A percentile compares a stretch with the other conserved stretches of the same genome.
phyloP scores from a whole-genome alignment of 2,113 vertebrate genomes.

The Tupaia tana region DNA sequence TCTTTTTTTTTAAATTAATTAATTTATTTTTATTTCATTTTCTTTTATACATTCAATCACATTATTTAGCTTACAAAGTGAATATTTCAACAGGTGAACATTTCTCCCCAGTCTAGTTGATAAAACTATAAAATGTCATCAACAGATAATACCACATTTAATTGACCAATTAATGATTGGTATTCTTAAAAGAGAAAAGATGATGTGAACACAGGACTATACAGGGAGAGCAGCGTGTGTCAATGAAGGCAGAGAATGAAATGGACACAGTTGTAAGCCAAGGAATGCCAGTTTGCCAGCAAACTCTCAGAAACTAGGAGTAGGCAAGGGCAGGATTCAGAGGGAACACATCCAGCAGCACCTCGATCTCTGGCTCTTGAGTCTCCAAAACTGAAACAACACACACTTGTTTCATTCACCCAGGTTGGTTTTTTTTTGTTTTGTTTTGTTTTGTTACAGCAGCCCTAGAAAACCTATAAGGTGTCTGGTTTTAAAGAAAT shows the following conservation, averaged over 20 bases:
- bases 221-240: background rate
- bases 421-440: background rate
- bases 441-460: background rate
- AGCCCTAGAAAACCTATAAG: background rate
- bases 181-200: background rate
- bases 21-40: too few relatives aligned
- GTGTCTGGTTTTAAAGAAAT: background rate
- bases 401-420: background rate
- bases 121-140: too few relatives aligned
- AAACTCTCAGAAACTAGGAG: background rate
- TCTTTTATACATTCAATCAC: too few relatives aligned
- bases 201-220: background rate
- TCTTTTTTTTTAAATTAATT: too few relatives aligned
- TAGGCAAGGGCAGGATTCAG: background rate
- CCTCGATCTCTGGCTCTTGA: background rate
- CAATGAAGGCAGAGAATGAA: background rate
- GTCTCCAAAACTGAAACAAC: background rate
- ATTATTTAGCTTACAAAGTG: too few relatives aligned
- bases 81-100: too few relatives aligned
- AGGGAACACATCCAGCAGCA: background rate
- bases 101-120: too few relatives aligned
- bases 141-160: too few relatives aligned
- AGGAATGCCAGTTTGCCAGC: background rate
- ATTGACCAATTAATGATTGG: background rate
- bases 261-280: background rate